Evolutionary conservation across 2,888 invertebrate genomes (phyloP).

Genomic region (Ochropleura leucogaster): DNA sequence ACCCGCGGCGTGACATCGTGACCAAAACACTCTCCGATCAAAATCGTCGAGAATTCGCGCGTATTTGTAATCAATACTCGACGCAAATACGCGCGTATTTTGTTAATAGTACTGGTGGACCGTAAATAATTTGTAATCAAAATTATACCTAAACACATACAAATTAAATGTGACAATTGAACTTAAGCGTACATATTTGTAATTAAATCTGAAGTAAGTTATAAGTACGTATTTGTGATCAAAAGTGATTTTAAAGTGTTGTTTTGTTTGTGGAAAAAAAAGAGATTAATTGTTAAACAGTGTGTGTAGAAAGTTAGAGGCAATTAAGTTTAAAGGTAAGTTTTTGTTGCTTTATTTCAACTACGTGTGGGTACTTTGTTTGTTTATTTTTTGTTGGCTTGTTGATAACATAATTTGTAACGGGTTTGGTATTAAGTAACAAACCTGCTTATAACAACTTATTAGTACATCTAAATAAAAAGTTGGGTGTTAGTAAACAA

Average conservation of each 20-base stretch:
- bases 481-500: neutral
- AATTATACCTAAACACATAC: neutral
- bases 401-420: neutral
- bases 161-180: neutral
- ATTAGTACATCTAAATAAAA: neutral
- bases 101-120: neutral
- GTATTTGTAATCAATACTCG: neutral
- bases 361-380: neutral
- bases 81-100: neutral
- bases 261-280: constrained; percentile 15
- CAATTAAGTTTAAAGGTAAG: constrained; percentile 27
- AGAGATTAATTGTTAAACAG: constrained; percentile 9
- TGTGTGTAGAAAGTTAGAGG: constrained; percentile 43
- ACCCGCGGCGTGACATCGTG: constrained; percentile 45
- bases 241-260: constrained; percentile 8
- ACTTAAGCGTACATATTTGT: neutral
- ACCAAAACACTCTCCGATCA: constrained; percentile 10
- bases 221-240: neutral
- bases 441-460: neutral
- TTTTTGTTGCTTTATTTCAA: neutral
- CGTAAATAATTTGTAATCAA: neutral
- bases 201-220: neutral
- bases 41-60: neutral
- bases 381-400: neutral
- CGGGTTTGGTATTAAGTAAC: neutral